Conservation (phyloP, 2,113 vertebrate species). For the Pelusios castaneus region DNA sequence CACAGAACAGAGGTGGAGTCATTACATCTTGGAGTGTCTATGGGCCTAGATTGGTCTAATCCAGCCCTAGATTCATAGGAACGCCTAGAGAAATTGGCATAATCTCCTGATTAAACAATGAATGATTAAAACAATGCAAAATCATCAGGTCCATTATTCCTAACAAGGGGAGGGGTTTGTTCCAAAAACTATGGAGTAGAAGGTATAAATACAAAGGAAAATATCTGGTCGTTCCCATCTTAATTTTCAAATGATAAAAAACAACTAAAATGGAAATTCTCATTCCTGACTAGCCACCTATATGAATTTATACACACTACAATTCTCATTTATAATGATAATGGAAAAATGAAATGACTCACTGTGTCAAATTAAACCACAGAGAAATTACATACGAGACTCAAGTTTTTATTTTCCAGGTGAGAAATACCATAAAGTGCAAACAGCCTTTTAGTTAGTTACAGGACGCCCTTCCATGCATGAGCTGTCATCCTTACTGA, state of each 20-base stretch:
- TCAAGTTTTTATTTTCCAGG: slow-evolving; percentile 4
- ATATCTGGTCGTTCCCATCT: not conserved
- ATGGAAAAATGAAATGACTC: not conserved
- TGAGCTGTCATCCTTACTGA: not conserved
- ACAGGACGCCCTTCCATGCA: not conserved
- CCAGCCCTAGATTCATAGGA: not conserved
- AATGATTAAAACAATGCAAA: not conserved
- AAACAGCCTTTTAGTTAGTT: not conserved
- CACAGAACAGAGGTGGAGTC: not conserved
- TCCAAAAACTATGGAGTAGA: not conserved
- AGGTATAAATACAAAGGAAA: not conserved
- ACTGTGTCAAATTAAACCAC: not conserved
- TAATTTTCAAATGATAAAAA: not conserved
- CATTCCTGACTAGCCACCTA: not conserved
- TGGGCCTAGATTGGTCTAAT: not conserved
- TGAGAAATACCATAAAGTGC: not conserved
- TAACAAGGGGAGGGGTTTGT: not conserved
- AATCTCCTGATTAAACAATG: not conserved
- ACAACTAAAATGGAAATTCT: not conserved
- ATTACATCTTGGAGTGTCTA: not conserved
- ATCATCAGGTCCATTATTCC: not conserved
- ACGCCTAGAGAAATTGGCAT: not conserved
- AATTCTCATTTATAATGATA: not conserved
- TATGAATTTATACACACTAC: not conserved
- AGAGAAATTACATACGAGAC: not conserved